Percentiles rank a stretch among this genome's conserved stretches.
These are phyloP conservation scores for Sciaenops ocellatus DNA, from an alignment of 2,797 vertebrate species.

Conservation along the genomic window DNA sequence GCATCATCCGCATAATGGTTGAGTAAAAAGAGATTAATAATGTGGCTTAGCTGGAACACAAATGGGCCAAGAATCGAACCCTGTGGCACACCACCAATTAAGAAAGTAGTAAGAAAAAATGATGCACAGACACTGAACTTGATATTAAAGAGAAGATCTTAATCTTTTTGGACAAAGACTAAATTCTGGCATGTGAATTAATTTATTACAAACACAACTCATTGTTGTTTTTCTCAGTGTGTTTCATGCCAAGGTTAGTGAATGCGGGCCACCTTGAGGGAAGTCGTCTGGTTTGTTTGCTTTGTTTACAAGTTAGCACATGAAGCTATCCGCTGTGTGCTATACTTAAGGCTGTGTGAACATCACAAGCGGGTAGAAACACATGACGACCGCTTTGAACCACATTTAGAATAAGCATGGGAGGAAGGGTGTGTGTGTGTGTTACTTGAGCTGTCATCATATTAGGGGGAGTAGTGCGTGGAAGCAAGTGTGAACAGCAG, in stretches of 20 bases:
- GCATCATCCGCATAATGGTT: neutral
- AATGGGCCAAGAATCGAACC: conserved; percentile 1
- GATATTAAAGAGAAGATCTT: neutral
- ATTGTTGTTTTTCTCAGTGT: neutral
- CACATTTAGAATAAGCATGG: conserved; percentile 50
- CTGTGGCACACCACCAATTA: conserved; percentile 15
- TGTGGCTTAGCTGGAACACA: neutral
- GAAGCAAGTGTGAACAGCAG: conserved; percentile 52
- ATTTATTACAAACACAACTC: neutral
- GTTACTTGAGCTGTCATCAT: conserved; percentile 48
- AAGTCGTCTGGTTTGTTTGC: conserved; percentile 27
- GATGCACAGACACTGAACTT: neutral
- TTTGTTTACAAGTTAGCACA: conserved; percentile 49
- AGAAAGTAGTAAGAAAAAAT: neutral
- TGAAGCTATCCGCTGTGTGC: neutral
- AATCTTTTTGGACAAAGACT: neutral
- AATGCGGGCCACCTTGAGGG: conserved; percentile 40
- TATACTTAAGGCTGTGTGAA: conserved; percentile 14
- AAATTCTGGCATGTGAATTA: neutral
- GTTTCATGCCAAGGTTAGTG: conserved; percentile 1
- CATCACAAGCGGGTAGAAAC: conserved; percentile 26
- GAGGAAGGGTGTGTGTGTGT: conserved; percentile 7
- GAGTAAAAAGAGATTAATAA: neutral
- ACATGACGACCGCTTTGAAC: conserved; percentile 26
- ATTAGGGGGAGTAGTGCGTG: neutral